phyloP scores from a whole-genome alignment of 2,797 vertebrate species.

The Crypturellus tataupa region DNA sequence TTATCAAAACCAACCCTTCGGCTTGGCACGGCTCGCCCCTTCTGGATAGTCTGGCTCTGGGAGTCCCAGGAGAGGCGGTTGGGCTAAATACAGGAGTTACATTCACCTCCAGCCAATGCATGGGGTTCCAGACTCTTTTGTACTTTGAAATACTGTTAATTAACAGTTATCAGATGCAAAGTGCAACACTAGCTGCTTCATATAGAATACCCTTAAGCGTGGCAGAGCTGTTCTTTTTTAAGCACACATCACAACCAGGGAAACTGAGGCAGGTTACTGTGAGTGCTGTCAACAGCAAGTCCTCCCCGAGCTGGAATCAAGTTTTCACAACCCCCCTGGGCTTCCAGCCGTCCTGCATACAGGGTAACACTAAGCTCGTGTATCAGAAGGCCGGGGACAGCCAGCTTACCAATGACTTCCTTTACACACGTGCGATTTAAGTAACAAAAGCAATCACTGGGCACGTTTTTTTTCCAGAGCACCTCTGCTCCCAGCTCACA shows the following conservation, averaged over 20 bases:
- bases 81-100: constrained; percentile 1
- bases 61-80: background rate
- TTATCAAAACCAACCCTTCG: background rate
- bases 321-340: background rate
- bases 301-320: background rate
- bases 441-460: background rate
- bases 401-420: background rate
- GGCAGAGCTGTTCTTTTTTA: background rate
- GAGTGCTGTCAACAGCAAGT: background rate
- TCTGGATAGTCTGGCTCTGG: background rate
- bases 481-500: background rate
- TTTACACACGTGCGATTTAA: accelerated
- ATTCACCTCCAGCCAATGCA: background rate
- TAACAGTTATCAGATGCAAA: constrained; percentile 42
- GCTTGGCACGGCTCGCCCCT: background rate
- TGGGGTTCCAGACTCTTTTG: background rate
- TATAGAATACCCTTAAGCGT: background rate
- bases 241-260: background rate
- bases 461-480: background rate
- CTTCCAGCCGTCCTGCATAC: background rate
- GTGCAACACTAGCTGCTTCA: background rate
- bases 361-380: accelerated
- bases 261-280: background rate
- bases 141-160: constrained; percentile 20
- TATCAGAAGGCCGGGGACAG: background rate